Conservation (phyloP, 2,797 vertebrate species). For the Microctenopoma steveboyesi region DNA sequence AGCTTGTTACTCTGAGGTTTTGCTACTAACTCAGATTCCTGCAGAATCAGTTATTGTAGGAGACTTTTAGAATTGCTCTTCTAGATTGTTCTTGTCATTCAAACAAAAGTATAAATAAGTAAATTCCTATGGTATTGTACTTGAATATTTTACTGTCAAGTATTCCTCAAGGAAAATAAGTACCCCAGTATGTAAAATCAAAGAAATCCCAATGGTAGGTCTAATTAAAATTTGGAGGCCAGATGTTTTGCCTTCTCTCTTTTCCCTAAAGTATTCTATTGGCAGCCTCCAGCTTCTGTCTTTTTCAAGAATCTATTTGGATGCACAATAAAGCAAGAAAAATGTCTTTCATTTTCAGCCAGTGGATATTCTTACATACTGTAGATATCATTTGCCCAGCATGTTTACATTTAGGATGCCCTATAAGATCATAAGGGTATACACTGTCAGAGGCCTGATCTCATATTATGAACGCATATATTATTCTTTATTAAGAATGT, state of each 20-base stretch:
- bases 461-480: conserved; percentile 13
- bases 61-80: conserved; percentile 7
- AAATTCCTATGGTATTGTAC: conserved; percentile 20
- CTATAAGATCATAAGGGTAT: conserved; percentile 38
- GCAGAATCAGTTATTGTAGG: not conserved
- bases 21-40: conserved; percentile 3
- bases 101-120: not conserved
- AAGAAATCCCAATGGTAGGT: conserved; percentile 79
- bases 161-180: conserved; percentile 67
- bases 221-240: conserved; percentile 85
- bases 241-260: conserved; percentile 84
- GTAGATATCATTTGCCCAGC: conserved; percentile 53
- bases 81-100: conserved; percentile 3
- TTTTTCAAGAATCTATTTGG: conserved; percentile 81
- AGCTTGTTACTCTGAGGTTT: conserved; percentile 8
- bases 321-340: conserved; percentile 81
- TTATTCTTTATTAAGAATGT: conserved; percentile 41
- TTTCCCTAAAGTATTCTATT: conserved; percentile 77
- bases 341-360: conserved; percentile 80
- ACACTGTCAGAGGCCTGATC: conserved; percentile 31
- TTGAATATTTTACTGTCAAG: conserved; percentile 61
- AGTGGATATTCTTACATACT: conserved; percentile 71
- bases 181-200: conserved; percentile 66
- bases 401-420: conserved; percentile 41
- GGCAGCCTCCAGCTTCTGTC: conserved; percentile 73